Conservation (phyloP, 2,113 vertebrate genomes). For the Lipotes vexillifer region DNA sequence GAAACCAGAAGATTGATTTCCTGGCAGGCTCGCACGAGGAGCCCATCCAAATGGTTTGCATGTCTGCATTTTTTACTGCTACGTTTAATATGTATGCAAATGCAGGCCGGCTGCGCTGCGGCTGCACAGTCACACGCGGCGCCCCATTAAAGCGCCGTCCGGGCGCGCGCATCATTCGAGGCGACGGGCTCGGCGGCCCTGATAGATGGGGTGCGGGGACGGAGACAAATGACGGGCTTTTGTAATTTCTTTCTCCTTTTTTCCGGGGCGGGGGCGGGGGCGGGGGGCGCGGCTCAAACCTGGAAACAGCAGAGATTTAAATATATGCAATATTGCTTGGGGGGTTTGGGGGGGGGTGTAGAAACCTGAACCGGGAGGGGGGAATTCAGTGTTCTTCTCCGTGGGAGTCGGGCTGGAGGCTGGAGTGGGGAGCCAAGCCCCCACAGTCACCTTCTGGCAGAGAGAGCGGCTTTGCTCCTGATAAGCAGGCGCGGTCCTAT, state of each 20-base stretch:
- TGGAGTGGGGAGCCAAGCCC: slow-evolving; percentile 64
- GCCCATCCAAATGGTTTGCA: slow-evolving; percentile 86
- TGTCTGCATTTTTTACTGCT: slow-evolving; percentile 87
- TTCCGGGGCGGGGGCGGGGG: slow-evolving; percentile 56
- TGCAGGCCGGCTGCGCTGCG: slow-evolving; percentile 81
- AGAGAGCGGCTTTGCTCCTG: slow-evolving; percentile 50
- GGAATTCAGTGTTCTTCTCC: slow-evolving; percentile 23
- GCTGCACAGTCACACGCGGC: slow-evolving; percentile 83
- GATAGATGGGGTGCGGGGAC: slow-evolving; percentile 83
- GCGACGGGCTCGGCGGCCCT: slow-evolving; percentile 82
- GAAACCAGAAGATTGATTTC: slow-evolving; percentile 84
- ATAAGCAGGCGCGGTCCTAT: slow-evolving; percentile 49
- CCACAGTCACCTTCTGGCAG: slow-evolving; percentile 66
- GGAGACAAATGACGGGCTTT: slow-evolving; percentile 81
- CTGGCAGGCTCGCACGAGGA: slow-evolving; percentile 80
- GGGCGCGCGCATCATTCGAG: slow-evolving; percentile 79
- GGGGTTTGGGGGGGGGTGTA: background rate
- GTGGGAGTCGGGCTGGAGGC: slow-evolving; percentile 61
- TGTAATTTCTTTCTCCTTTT: slow-evolving; percentile 77
- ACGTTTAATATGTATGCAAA: slow-evolving; percentile 90
- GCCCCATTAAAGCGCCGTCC: slow-evolving; percentile 83
- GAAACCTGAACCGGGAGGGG: background rate
- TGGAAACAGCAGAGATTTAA: slow-evolving; percentile 73
- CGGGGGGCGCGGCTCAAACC: slow-evolving; percentile 9
- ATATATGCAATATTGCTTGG: slow-evolving; percentile 82